Evolutionary conservation across 2,113 vertebrate species (phyloP).

Genomic region (Natator depressus): DNA sequence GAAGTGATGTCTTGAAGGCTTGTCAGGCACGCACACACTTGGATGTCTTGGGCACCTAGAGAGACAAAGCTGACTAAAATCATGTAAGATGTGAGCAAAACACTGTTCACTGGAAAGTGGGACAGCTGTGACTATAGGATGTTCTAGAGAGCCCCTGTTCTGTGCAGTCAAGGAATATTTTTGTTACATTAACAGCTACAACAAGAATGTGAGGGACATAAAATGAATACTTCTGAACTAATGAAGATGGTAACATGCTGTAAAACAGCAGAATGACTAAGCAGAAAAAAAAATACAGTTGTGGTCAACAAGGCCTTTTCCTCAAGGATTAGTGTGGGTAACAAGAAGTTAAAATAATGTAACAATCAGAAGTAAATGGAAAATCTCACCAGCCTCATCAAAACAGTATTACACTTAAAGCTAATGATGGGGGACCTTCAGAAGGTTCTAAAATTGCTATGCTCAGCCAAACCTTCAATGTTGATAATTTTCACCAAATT

Average conservation of each 20-base stretch:
- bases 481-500: background rate
- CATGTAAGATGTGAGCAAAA: background rate
- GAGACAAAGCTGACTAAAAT: background rate
- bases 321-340: background rate
- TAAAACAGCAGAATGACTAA: background rate
- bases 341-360: background rate
- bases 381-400: background rate
- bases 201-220: background rate
- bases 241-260: background rate
- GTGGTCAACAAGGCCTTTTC: background rate
- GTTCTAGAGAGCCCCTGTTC: background rate
- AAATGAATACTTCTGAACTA: background rate
- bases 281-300: background rate
- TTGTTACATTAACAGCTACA: background rate
- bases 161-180: background rate
- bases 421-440: background rate
- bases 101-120: background rate
- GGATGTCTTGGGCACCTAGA: background rate
- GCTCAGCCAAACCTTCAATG: background rate
- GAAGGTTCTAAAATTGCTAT: background rate
- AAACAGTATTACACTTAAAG: background rate
- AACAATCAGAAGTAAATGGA: background rate
- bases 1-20: background rate
- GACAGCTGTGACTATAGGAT: background rate
- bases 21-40: background rate